phyloP scores from a whole-genome alignment of 2,113 vertebrate genomes.

The Paralichthys olivaceus region DNA sequence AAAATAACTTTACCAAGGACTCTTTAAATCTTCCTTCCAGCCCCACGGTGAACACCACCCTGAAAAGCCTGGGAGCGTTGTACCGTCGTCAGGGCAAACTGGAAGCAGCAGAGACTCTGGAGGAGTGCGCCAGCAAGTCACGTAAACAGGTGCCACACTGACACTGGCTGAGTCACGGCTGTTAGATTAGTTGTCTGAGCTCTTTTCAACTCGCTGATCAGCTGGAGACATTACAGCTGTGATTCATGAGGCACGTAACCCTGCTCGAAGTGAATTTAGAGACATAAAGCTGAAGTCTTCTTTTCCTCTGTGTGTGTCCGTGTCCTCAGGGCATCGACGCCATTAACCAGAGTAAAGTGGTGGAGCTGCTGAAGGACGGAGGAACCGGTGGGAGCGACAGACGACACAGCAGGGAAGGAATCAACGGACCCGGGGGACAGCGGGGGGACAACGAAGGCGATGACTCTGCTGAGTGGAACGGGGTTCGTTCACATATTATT shows the following conservation, averaged over 20 bases:
- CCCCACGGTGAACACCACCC: conserved; percentile 90
- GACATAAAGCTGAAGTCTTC: neutral
- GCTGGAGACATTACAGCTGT: neutral
- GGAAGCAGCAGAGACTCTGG: conserved; percentile 89
- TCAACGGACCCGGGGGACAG: conserved; percentile 40
- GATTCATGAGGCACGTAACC: conserved; percentile 30
- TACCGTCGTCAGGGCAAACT: conserved; percentile 94
- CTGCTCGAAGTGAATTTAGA: neutral
- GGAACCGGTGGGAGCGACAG: conserved; percentile 73
- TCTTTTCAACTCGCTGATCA: neutral
- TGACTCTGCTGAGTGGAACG: conserved; percentile 87
- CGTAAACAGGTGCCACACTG: conserved; percentile 85
- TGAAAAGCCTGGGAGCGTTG: conserved; percentile 88
- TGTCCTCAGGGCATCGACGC: conserved; percentile 86
- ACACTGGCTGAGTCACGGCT: neutral
- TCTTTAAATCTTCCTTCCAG: conserved; percentile 54
- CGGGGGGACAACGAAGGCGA: conserved; percentile 80
- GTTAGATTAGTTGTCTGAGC: conserved; percentile 14
- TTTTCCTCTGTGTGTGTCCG: neutral
- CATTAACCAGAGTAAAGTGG: conserved; percentile 90
- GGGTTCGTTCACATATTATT: conserved; percentile 83
- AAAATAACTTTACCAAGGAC: too few relatives aligned
- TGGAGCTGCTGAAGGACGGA: conserved; percentile 89
- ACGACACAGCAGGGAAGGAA: conserved; percentile 80
- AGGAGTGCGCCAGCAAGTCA: conserved; percentile 89